Base-by-base conservation (phyloP, 2,797 vertebrate genomes). In the Myotis daubentonii region DNA sequence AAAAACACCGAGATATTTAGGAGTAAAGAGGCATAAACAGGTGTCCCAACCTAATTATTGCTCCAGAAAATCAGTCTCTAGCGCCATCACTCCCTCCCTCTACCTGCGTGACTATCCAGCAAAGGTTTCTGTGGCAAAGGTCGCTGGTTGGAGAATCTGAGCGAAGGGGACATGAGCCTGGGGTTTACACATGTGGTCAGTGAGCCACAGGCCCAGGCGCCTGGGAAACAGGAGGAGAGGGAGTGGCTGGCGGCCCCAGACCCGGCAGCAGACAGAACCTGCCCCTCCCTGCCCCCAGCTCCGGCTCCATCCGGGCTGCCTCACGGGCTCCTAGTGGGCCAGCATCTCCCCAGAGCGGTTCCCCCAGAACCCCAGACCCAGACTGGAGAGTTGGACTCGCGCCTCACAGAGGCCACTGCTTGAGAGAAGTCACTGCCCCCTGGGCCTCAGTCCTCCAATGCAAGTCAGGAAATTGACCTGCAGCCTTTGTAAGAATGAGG, bases 191-290 rank as follows among this genome's bases (percentile, higher is more conserved):
- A 1, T 5, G 6, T 30, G 22, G 20, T 20, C 75, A n/a, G n/a
- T 15, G 2, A 51, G 30, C 4, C 8, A 12, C 30, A 2, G 83
- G 75, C 47, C 28, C 83, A 62, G 74, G 55, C 33, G 28, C 6
- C 15, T 13, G 4, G 22, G 20, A 55, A n/a, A 55, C 30, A 4
- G 41, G 38, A 4, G 41, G 38, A 23, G 22, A 10, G 5, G 15
- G 2, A n/a, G 47, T 1, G 13, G 20, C 20, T 15, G 22, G 76
- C 2, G 0, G 71, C 41, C 71, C 5, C 13, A 19, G 53, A 8
- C 53, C 55, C 19, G 33, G 19, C 2, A 6, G 47, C 19, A 15
- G 41, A 12, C 60, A 30, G 38, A 28, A 22, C 13, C 49, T 20
- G 49, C 25, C 75, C 5, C 47, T 28, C 4, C 10, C 30, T 0